These are phyloP conservation scores for Drosophila testacea DNA, from an alignment of 2,888 invertebrate species.

Conservation along the genomic window DNA sequence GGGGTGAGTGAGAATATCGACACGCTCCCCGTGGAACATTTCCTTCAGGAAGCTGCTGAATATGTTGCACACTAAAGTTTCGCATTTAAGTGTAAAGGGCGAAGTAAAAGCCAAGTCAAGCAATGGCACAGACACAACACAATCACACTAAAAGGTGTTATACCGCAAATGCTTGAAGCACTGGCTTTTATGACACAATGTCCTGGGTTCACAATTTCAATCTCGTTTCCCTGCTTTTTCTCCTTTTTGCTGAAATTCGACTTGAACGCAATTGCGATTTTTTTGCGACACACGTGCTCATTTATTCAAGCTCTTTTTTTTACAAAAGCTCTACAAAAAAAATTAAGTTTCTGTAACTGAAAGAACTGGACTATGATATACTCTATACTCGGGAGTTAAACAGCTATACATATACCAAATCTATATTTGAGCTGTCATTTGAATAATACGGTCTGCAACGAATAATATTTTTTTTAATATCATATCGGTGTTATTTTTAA, in stretches of 20 bases:
- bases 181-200: constrained; percentile 55
- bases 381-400: background rate
- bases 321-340: background rate
- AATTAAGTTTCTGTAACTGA: background rate
- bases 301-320: constrained; percentile 11
- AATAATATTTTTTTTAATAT: background rate
- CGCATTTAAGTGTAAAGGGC: constrained; percentile 33
- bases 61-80: constrained; percentile 45
- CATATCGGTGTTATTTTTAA: background rate
- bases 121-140: constrained; percentile 54
- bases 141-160: constrained; percentile 77
- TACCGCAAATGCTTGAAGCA: constrained; percentile 54
- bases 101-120: background rate
- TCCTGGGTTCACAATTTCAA: constrained; percentile 24
- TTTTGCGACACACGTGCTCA: constrained; percentile 16
- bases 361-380: background rate
- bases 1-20: background rate
- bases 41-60: background rate
- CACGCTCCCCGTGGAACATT: constrained; percentile 6
- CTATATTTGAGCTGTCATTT: background rate
- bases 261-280: constrained; percentile 43
- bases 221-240: constrained; percentile 1
- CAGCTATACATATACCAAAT: background rate
- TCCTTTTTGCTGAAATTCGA: constrained; percentile 39
- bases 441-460: background rate